Conservation (phyloP, 2,113 vertebrate species). For the Lampris incognitus region DNA sequence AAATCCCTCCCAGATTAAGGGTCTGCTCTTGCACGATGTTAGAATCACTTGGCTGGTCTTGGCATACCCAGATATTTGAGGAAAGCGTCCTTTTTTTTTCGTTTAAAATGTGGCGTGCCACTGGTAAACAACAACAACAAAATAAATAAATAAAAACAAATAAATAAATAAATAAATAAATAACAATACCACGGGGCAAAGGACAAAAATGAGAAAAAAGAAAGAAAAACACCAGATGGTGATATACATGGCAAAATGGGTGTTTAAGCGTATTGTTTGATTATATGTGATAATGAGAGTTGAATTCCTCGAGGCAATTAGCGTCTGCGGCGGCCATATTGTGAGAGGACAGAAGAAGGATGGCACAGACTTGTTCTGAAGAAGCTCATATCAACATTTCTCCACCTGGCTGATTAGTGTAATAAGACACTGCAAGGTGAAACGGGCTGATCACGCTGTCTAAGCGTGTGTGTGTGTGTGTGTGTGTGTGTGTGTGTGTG, state of each 20-base stretch:
- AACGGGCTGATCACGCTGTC: conserved; percentile 66
- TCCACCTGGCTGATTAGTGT: conserved; percentile 73
- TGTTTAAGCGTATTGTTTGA: conserved; percentile 83
- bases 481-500: conserved; percentile 1
- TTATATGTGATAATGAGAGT: conserved; percentile 82
- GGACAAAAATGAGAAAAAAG: conserved; percentile 21
- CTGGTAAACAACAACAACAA: conserved; percentile 47
- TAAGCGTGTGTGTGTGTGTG: conserved; percentile 41
- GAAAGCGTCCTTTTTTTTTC: conserved; percentile 71
- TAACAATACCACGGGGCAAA: not conserved
- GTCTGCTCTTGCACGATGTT: conserved; percentile 67
- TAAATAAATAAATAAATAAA: not conserved
- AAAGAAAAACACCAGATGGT: conserved; percentile 80
- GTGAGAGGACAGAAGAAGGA: conserved; percentile 79
- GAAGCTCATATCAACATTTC: conserved; percentile 75
- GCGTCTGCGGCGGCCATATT: conserved; percentile 76
- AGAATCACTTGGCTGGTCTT: conserved; percentile 56
- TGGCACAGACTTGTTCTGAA: conserved; percentile 65
- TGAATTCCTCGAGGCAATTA: conserved; percentile 81
- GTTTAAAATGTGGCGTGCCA: conserved; percentile 71
- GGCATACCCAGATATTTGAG: conserved; percentile 63
- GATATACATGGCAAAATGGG: conserved; percentile 75
- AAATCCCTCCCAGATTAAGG: conserved; percentile 59
- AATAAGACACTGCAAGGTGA: conserved; percentile 77
- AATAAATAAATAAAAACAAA: not conserved